Evolutionary conservation across 2,888 invertebrate genomes (phyloP).

Genomic region (Byasa hedistus): DNA sequence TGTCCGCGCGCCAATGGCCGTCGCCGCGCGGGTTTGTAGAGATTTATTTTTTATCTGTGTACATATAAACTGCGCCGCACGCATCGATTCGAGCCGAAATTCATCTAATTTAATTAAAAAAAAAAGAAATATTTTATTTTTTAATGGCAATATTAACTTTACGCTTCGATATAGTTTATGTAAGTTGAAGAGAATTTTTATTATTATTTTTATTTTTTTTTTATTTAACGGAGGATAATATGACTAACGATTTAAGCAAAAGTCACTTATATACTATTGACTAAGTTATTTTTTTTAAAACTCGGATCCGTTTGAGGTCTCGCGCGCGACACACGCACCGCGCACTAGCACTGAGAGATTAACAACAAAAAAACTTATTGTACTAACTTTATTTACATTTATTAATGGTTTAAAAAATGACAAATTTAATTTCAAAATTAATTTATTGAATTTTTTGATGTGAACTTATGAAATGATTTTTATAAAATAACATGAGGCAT

Average conservation of each 20-base stretch:
- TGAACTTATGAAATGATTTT: too few relatives aligned
- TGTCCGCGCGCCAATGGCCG: too few relatives aligned
- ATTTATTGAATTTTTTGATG: too few relatives aligned
- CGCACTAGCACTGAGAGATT: background rate
- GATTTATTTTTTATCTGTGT: too few relatives aligned
- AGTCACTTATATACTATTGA: conserved; percentile 37
- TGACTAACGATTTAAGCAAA: conserved; percentile 34
- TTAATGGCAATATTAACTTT: conserved; percentile 31
- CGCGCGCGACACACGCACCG: background rate
- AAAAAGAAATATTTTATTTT: conserved; percentile 10
- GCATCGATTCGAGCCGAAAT: conserved; percentile 8
- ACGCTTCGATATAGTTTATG: conserved; percentile 37
- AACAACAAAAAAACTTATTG: too few relatives aligned
- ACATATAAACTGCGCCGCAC: too few relatives aligned
- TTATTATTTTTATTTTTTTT: conserved; percentile 28
- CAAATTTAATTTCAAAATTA: too few relatives aligned
- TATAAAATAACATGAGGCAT: too few relatives aligned
- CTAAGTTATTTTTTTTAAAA: conserved; percentile 34
- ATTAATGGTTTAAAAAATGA: too few relatives aligned
- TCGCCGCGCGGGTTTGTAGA: too few relatives aligned
- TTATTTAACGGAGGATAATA: conserved; percentile 35
- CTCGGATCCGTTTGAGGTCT: background rate
- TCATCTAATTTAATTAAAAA: background rate
- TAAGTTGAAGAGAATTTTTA: conserved; percentile 35
- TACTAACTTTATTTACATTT: too few relatives aligned